Base-by-base conservation (phyloP, 1,140 invertebrate species). In the Solenopsis invicta region DNA sequence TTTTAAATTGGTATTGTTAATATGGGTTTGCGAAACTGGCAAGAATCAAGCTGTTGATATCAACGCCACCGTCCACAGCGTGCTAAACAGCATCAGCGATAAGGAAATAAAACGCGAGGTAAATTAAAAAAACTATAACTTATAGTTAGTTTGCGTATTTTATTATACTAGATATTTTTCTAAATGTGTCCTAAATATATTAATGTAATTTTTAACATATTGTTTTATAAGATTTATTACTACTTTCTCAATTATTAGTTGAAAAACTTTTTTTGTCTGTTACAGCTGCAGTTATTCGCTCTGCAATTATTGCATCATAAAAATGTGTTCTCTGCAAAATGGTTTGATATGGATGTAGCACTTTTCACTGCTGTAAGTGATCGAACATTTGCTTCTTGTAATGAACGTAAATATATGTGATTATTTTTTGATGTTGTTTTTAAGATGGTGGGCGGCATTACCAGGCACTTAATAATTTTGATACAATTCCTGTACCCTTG, bases 151-250 rank as follows among this genome's bases (percentile, higher is more conserved):
- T 59, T 59, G 21, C 3, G 21, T 5, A 18, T 54, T 54, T 54
- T 54, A 48, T 48, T n/a, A 29, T 29, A 29, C 29, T 29, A 0
- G 29, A 48, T 48, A 50, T 12, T 59, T 29, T 59, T 24, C 0
- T 24, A 59, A 24, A 4, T 59, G 24, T 24, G 10, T 2, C 21
- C n/a, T 21, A 4, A 3, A 1, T 24, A 10, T 56, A 10, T 1
- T 0, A 37, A 66, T 74, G 5, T 6, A 16, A 71, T 41, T 37
- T 34, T 21, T n/a, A 12, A 72, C 16, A 9, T 50, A 62, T 37
- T 41, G 13, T 45, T 77, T 85, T 81, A n/a, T 37, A 8, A 66
- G 61, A n/a, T 16, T 45, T 61, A n/a, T 54, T n/a, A 54, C 1
- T n/a, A n/a, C 2, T 1, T 54, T 54, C n/a, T 54, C 52, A 54